phyloP scores from a whole-genome alignment of 2,797 vertebrate species.

The Pygocentrus nattereri region DNA sequence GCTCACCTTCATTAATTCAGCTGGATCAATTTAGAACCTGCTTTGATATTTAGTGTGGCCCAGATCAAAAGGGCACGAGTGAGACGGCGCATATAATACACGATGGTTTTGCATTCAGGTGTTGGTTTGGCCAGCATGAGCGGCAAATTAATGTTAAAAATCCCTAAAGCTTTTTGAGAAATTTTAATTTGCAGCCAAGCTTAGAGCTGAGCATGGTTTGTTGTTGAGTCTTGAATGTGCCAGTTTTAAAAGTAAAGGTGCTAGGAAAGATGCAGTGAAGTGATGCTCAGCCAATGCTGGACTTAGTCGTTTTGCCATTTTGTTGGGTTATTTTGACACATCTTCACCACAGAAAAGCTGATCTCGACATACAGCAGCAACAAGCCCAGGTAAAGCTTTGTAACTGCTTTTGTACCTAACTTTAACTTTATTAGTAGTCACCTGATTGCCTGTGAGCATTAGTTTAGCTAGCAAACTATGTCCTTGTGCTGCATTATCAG shows the following conservation, averaged over 20 bases:
- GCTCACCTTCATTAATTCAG: constrained; percentile 54
- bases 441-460: too few relatives aligned
- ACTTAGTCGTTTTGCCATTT: too few relatives aligned
- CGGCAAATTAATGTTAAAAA: constrained; percentile 37
- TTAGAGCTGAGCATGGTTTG: not conserved
- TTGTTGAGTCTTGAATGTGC: not conserved
- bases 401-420: too few relatives aligned
- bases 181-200: constrained; percentile 14
- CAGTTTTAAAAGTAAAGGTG: not conserved
- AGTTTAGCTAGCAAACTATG: too few relatives aligned
- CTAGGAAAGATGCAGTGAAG: too few relatives aligned
- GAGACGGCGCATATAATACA: constrained; percentile 24
- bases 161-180: constrained; percentile 8
- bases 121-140: not conserved
- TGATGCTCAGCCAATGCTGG: too few relatives aligned
- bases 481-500: too few relatives aligned
- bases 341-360: too few relatives aligned
- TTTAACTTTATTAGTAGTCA: too few relatives aligned
- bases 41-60: constrained; percentile 50
- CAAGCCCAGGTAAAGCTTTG: too few relatives aligned
- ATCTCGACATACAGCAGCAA: too few relatives aligned
- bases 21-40: constrained; percentile 48
- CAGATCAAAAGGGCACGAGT: constrained; percentile 47
- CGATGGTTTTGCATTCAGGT: not conserved
- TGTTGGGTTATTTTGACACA: too few relatives aligned